Base-by-base conservation (phyloP, 1,140 invertebrate genomes). In the Drosophila busckii region DNA sequence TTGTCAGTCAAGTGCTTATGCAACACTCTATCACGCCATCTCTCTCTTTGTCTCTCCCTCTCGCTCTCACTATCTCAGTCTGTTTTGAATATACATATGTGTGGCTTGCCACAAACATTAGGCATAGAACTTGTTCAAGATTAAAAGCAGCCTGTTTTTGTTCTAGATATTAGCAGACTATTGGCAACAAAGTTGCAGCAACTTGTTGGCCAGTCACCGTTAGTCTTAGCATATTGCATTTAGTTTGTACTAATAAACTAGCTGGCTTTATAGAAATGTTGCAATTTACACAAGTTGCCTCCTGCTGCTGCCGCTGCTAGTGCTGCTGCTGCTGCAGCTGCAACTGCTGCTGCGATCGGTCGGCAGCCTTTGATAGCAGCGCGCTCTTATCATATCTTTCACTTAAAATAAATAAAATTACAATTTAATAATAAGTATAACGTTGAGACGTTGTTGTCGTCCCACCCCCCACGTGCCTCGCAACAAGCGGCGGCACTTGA, bases 361-460 rank as follows among this genome's bases (percentile, higher is more conserved):
- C 70, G 70, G 70, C 69, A 3, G 45, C 40, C 70, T 75, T 75
- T 75, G 69, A 73, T 49, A 32, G 38, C 13, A 22, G 23, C 48
- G 28, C 55, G 52, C 31, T 41, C 34, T 78, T 80, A 80, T 78
- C 73, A 78, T 78, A 80, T 78, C 73, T 71, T 60, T 78, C 73
- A 80, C 73, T 80, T 78, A 78, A 78, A 78, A 78, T 78, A 78
- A 78, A 78, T 80, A 78, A 80, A 78, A 78, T 78, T 78, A 78
- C 73, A 68, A 73, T 78, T 78, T 78, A 78, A 78, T 78, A 78
- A 80, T 78, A n/a, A n/a, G n/a, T n/a, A 78, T 80, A 67, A 70
- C 62, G 42, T 48, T 28, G 37, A 50, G 50, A 31, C 48, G 46
- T 41, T 23, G 17, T 12, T 15, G 12, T 15, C 48, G 4, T n/a